A percentile compares a stretch with the other conserved stretches of the same genome.
These are phyloP conservation scores for Aythya baeri DNA, from an alignment of 2,113 vertebrate genomes.

Conservation along the genomic window DNA sequence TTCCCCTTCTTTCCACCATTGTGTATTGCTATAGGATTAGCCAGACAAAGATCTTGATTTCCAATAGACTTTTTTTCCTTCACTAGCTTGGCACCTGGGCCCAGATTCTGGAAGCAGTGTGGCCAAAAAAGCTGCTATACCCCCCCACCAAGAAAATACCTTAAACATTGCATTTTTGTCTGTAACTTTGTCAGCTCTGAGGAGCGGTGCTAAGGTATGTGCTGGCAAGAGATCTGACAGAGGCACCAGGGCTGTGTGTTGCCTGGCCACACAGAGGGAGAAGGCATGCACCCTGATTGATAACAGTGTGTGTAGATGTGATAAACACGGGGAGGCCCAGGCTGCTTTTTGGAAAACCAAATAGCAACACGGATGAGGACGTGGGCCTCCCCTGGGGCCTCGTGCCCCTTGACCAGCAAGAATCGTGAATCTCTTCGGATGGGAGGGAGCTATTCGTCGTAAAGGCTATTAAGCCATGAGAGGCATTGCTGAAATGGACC, in stretches of 20 bases:
- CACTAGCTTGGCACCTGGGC: not conserved
- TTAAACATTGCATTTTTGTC: not conserved
- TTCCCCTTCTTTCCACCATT: not conserved
- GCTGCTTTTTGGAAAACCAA: not conserved
- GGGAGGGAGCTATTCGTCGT: not conserved
- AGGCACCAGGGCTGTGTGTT: not conserved
- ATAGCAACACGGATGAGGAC: not conserved
- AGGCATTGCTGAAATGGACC: conserved; percentile 37
- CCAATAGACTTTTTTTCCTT: not conserved
- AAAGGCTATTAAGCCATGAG: not conserved
- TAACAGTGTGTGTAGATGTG: not conserved
- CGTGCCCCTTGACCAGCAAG: not conserved
- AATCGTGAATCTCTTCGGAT: conserved; percentile 12
- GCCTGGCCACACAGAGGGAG: not conserved
- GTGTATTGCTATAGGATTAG: not conserved
- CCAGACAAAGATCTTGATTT: not conserved
- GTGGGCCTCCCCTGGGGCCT: not conserved
- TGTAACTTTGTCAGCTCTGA: not conserved
- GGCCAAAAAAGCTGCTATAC: not conserved
- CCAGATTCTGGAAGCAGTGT: not conserved
- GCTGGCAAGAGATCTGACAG: not conserved
- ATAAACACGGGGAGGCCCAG: not conserved
- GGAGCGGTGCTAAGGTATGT: not conserved
- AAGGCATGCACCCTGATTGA: not conserved
- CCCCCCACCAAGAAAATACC: not conserved